phyloP scores from a whole-genome alignment of 2,797 vertebrate genomes.

The Enteromius viviparus region DNA sequence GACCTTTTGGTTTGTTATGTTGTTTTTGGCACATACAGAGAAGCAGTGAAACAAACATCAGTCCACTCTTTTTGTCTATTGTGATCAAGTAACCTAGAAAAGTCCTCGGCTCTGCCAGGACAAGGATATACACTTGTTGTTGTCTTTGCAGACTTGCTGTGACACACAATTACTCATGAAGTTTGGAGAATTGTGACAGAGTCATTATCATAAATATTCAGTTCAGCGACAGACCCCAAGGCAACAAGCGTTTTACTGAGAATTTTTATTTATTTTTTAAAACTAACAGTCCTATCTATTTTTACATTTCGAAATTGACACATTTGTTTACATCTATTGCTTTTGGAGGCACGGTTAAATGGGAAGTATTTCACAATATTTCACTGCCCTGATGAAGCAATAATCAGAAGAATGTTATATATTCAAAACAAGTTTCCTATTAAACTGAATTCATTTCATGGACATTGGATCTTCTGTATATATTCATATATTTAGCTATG shows the following conservation, averaged over 20 bases:
- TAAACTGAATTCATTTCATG: not conserved
- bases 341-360: not conserved
- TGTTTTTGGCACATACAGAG: constrained; percentile 33
- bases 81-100: not conserved
- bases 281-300: not conserved
- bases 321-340: not conserved
- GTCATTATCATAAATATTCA: constrained; percentile 31
- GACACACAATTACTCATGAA: not conserved
- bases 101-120: not conserved
- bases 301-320: not conserved
- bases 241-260: not conserved
- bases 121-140: constrained; percentile 5
- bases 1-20: constrained; percentile 31
- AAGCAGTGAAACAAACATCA: constrained; percentile 13
- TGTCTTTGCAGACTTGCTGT: constrained; percentile 5
- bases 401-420: not conserved
- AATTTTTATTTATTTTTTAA: not conserved
- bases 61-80: constrained; percentile 13
- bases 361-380: not conserved
- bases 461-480: not conserved
- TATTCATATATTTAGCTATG: not conserved
- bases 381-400: not conserved
- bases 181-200: constrained; percentile 36
- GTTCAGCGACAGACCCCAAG: not conserved
- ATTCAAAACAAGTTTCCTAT: not conserved